Evolutionary conservation across 2,113 vertebrate genomes (phyloP).

Genomic region (Gnathonemus longibarbis): DNA sequence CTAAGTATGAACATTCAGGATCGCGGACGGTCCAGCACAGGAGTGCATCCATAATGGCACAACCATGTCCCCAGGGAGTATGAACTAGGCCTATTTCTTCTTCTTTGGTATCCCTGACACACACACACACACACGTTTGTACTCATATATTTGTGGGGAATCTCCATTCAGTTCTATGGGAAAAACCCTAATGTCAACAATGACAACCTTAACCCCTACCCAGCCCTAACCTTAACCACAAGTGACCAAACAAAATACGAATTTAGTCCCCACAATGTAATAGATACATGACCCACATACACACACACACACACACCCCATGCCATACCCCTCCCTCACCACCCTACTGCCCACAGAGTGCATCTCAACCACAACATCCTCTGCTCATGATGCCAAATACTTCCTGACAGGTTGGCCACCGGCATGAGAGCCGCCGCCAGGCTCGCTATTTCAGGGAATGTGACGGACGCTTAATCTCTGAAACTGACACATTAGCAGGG

Average conservation of each 20-base stretch:
- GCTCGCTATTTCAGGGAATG: background rate
- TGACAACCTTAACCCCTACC: background rate
- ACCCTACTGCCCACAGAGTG: background rate
- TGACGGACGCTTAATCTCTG: background rate
- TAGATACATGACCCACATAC: no score
- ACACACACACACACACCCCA: background rate
- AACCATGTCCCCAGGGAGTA: background rate
- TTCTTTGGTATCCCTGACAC: background rate
- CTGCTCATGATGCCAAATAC: background rate
- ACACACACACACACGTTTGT: background rate
- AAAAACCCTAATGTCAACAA: background rate
- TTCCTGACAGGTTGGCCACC: background rate
- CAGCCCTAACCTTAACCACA: background rate
- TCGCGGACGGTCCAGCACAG: background rate
- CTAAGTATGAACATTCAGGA: background rate
- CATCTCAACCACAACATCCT: background rate
- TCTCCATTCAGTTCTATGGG: background rate
- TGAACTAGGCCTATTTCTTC: background rate
- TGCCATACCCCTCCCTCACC: conserved; percentile 5
- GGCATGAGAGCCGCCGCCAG: background rate
- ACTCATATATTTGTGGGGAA: background rate
- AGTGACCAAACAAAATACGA: no score
- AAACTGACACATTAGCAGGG: background rate
- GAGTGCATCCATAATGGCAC: background rate
- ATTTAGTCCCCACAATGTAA: no score